A percentile compares a stretch with the other conserved stretches of the same genome.
phyloP scores from a whole-genome alignment of 1,140 invertebrate genomes.

The Calosoma granatense region DNA sequence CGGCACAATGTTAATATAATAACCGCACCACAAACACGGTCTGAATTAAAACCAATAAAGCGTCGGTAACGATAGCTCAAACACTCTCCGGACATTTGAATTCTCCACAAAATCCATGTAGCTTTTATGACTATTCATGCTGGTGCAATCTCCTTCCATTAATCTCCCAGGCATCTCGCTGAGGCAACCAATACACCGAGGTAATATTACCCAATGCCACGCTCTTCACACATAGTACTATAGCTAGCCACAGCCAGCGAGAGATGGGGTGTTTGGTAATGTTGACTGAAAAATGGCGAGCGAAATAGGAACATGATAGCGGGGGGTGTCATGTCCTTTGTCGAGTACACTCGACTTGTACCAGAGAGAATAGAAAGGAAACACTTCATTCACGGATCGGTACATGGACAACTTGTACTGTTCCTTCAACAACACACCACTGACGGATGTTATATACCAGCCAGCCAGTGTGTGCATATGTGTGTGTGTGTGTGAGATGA shows the following conservation, averaged over 20 bases:
- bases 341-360: too few relatives aligned
- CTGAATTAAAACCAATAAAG: conserved; percentile 6
- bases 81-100: not conserved
- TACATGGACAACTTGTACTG: not conserved
- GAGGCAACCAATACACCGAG: not conserved
- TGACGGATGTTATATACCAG: too few relatives aligned
- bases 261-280: not conserved
- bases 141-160: conserved; percentile 11
- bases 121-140: conserved; percentile 13
- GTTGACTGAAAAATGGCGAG: not conserved
- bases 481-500: not conserved
- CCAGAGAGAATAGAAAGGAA: not conserved
- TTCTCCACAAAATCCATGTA: conserved; percentile 13
- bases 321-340: not conserved
- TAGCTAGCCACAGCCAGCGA: too few relatives aligned
- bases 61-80: not conserved
- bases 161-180: conserved; percentile 3
- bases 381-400: not conserved
- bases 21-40: not conserved
- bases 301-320: not conserved
- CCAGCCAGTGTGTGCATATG: not conserved
- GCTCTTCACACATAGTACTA: too few relatives aligned
- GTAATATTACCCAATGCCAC: not conserved
- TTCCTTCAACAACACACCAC: not conserved
- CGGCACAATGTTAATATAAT: conserved; percentile 7